Evolutionary conservation across 2,888 invertebrate species (phyloP), one percentile per base, ranked within the genome.

Genomic region (Endomychus coccineus): DNA sequence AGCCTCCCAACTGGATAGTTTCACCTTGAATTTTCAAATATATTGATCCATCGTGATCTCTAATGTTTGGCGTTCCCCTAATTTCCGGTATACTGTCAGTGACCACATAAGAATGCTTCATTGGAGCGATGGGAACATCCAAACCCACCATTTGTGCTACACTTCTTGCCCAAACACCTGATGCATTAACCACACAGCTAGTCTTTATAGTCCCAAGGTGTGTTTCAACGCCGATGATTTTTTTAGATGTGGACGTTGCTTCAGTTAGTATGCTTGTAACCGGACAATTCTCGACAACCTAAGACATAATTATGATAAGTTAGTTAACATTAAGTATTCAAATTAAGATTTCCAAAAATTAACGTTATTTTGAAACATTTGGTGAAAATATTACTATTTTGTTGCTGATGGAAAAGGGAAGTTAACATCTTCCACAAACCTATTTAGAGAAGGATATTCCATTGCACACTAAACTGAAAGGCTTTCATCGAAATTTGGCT

Each of bases 61-160:
- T 69, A 9, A 91, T 71, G 59, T 91, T 91, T 0, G 92, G 91
- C 40, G 81, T 64, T 27, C 79, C 78, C 36, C 80, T 70, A 0
- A 84, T 73, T 45, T 82, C 85, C 0, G 82, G 76, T 9, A 91
- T 81, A 0, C 75, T 71, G 42, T 90, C 87, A 1, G 84, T 83
- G 0, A 91, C 77, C 3, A 92, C 79, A 55, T 91, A 94, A 0
- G 91, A 81, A 59, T 94, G 92, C 55, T 87, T 87, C 75, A 91
- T 85, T 0, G 89, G 80, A 7, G 83, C 68, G 17, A 91, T 51
- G 0, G 92, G 92, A 9, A 92, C 71, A 35, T 74, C 75, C 1
- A 75, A 57, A 1, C 80, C 81, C 0, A 78, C 78, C 67, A 77
- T 75, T 44, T 75, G 68, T 0, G 81, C 78, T 9, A 92, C 68